These are phyloP conservation scores for Lates calcarifer DNA, from an alignment of 2,113 vertebrate genomes.

Conservation along the genomic window DNA sequence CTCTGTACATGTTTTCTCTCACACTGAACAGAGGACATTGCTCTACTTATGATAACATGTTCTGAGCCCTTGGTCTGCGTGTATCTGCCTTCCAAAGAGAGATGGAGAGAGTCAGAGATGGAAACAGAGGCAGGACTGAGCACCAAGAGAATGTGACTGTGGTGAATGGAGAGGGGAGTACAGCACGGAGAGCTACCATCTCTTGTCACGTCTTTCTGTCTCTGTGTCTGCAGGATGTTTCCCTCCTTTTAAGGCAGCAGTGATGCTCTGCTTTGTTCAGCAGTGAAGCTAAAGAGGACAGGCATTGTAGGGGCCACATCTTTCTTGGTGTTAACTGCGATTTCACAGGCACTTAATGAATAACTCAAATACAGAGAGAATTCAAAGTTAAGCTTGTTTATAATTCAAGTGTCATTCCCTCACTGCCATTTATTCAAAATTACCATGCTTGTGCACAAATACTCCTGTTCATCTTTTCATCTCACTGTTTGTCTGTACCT, in stretches of 20 bases:
- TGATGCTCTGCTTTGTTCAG: constrained; percentile 61
- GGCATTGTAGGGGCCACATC: constrained; percentile 1
- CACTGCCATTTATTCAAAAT: neutral
- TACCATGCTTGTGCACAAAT: neutral
- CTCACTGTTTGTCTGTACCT: constrained; percentile 15
- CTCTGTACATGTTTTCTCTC: neutral
- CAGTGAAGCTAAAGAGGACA: constrained; percentile 49
- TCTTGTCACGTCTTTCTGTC: constrained; percentile 60
- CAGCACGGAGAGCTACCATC: constrained; percentile 50
- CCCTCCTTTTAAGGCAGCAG: constrained; percentile 81
- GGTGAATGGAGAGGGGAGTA: constrained; percentile 43
- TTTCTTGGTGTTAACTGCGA: neutral
- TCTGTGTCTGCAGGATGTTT: constrained; percentile 59
- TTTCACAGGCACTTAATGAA: neutral
- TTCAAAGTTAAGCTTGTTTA: neutral
- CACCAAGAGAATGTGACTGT: constrained; percentile 23
- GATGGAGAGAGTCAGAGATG: constrained; percentile 3
- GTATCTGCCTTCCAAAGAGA: constrained; percentile 30
- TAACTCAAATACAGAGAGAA: constrained; percentile 5
- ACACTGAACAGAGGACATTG: neutral
- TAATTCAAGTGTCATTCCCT: neutral
- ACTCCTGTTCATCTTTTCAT: constrained; percentile 15
- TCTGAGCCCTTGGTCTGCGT: constrained; percentile 16
- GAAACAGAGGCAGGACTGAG: constrained; percentile 33
- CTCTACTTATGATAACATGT: neutral